These are phyloP conservation scores for Orthosia gothica DNA, from an alignment of 2,888 invertebrate genomes.

Conservation along the genomic window DNA sequence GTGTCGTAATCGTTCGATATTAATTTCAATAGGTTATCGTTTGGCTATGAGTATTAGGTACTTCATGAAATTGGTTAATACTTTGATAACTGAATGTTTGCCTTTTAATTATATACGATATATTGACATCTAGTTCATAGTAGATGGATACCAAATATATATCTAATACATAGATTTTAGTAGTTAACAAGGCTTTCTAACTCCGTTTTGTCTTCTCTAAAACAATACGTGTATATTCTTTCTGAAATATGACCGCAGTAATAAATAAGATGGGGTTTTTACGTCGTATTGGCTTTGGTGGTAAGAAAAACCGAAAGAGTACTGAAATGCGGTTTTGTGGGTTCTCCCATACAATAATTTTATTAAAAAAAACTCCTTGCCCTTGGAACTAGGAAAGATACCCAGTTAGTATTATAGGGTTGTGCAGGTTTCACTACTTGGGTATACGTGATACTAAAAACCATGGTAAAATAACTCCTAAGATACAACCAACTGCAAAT, in stretches of 20 bases:
- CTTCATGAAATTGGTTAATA: conserved; percentile 60
- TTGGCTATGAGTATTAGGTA: conserved; percentile 61
- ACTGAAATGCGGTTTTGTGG: too few relatives aligned
- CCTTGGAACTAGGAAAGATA: too few relatives aligned
- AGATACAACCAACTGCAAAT: neutral
- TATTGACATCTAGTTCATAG: conserved; percentile 17
- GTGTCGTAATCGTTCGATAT: conserved; percentile 54
- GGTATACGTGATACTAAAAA: neutral
- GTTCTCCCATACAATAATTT: too few relatives aligned
- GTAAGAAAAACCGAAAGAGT: neutral
- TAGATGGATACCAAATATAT: conserved; percentile 16
- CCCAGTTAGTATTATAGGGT: neutral
- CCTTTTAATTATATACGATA: conserved; percentile 11
- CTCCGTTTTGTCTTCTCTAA: neutral
- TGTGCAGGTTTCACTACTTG: neutral
- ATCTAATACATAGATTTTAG: neutral
- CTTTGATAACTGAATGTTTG: conserved; percentile 52
- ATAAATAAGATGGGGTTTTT: neutral
- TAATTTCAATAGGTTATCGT: conserved; percentile 68
- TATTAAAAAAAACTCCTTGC: too few relatives aligned
- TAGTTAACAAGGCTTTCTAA: neutral
- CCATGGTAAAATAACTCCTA: neutral
- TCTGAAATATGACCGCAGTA: neutral
- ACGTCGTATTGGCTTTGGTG: neutral
- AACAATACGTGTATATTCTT: conserved; percentile 15